phyloP scores from a whole-genome alignment of 92 coral and sea anemone genomes.

The Bergia sp. region DNA sequence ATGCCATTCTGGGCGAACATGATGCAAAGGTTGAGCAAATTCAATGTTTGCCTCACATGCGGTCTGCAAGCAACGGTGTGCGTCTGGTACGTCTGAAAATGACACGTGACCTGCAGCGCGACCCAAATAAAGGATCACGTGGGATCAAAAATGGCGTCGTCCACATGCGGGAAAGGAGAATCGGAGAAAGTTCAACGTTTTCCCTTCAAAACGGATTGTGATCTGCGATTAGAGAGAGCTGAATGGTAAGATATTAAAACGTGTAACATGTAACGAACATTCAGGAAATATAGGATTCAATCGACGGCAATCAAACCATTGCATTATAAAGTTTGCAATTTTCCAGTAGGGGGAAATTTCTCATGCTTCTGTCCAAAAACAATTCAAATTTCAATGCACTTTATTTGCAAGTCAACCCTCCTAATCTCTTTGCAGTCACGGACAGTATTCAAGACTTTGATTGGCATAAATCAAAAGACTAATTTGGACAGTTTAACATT shows the following conservation, averaged over 20 bases:
- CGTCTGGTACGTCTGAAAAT: slow-evolving; percentile 23
- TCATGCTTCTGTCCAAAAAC: neutral
- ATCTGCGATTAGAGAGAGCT: slow-evolving; percentile 52
- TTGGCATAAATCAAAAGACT: neutral
- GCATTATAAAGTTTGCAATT: slow-evolving; percentile 13
- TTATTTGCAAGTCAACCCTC: slow-evolving; percentile 18
- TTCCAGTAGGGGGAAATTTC: too few species aligned
- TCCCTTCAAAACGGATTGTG: slow-evolving; percentile 37
- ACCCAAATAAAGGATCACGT: slow-evolving; percentile 22
- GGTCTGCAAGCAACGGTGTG: slow-evolving; percentile 6
- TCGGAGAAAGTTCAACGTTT: slow-evolving; percentile 25
- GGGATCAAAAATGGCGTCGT: slow-evolving; percentile 17
- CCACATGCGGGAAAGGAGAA: slow-evolving; percentile 16
- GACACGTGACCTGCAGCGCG: slow-evolving; percentile 35
- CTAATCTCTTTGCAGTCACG: slow-evolving; percentile 13
- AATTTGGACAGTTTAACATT: too few species aligned
- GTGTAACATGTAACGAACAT: slow-evolving; percentile 26
- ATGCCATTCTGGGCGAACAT: slow-evolving; percentile 18
- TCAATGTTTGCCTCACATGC: slow-evolving; percentile 13
- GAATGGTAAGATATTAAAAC: slow-evolving; percentile 45
- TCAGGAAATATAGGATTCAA: slow-evolving; percentile 9
- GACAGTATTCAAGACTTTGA: slow-evolving; percentile 16
- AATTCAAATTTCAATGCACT: slow-evolving; percentile 8
- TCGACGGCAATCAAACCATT: slow-evolving; percentile 21
- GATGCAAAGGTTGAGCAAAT: slow-evolving; percentile 19